A percentile compares a stretch with the other conserved stretches of the same genome.
Evolutionary conservation across 2,113 vertebrate genomes (phyloP).

Genomic region (Columbina picui): DNA sequence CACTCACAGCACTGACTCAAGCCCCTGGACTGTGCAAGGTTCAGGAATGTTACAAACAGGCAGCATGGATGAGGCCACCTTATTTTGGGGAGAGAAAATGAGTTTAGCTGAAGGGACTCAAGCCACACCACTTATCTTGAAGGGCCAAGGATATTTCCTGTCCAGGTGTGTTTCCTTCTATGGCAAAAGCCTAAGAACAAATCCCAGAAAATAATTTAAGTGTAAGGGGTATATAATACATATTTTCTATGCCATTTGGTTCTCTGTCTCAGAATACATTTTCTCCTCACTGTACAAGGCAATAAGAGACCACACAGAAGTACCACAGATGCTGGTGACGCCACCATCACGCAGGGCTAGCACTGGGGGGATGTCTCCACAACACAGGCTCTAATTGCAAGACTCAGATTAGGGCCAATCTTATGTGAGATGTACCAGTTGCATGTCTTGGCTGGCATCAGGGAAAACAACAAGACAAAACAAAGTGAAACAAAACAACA

Average conservation of each 20-base stretch:
- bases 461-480: background rate
- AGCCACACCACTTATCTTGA: background rate
- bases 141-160: background rate
- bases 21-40: background rate
- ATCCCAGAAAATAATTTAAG: background rate
- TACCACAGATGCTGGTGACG: background rate
- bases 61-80: background rate
- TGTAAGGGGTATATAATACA: background rate
- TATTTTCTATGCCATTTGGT: background rate
- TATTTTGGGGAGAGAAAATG: background rate
- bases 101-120: background rate
- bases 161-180: background rate
- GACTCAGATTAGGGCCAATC: background rate
- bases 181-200: background rate
- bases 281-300: background rate
- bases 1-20: background rate
- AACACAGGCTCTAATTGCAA: background rate
- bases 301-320: background rate
- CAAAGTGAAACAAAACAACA: no score
- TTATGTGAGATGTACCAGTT: no score
- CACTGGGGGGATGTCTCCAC: background rate
- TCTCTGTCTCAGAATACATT: background rate
- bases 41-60: background rate
- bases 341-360: background rate
- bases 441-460: rapidly evolving